Percentiles rank a stretch among this genome's conserved stretches.
Evolutionary conservation across 2,113 vertebrate species (phyloP).

Genomic region (Micronycteris hirsuta): DNA sequence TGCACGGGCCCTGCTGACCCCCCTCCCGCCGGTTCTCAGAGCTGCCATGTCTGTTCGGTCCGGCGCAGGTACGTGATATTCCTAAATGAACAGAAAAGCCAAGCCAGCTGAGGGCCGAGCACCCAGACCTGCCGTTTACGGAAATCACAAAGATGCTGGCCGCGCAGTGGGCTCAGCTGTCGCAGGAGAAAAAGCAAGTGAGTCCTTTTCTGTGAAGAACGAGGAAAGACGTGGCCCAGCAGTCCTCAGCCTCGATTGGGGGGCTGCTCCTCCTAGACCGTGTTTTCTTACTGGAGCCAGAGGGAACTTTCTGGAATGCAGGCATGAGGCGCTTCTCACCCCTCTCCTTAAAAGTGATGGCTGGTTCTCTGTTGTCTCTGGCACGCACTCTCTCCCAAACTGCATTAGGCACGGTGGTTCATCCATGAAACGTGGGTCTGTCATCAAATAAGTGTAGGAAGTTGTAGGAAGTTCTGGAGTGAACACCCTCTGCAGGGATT

Average conservation of each 20-base stretch:
- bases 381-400: not conserved
- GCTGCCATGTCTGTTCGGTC: fast-evolving
- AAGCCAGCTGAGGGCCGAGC: conserved; percentile 36
- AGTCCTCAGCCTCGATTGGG: not conserved
- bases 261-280: no score
- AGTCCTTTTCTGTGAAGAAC: fast-evolving
- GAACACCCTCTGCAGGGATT: not conserved
- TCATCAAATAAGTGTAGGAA: not conserved
- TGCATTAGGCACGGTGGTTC: not conserved
- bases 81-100: conserved; percentile 50
- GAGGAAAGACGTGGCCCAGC: not conserved
- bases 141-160: conserved; percentile 58
- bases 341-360: not conserved
- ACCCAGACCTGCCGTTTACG: conserved; percentile 51
- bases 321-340: fast-evolving
- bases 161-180: conserved; percentile 38
- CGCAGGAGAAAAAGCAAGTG: conserved; percentile 56
- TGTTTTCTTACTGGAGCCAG: not conserved
- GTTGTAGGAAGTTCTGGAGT: not conserved
- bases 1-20: fast-evolving
- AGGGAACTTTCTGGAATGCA: not conserved
- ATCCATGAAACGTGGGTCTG: fast-evolving
- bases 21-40: fast-evolving
- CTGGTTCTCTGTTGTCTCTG: not conserved
- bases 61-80: conserved; percentile 49